A percentile compares a stretch with the other conserved stretches of the same genome.
Conservation (phyloP, 2,888 invertebrate genomes). For the Pammene fasciana region DNA sequence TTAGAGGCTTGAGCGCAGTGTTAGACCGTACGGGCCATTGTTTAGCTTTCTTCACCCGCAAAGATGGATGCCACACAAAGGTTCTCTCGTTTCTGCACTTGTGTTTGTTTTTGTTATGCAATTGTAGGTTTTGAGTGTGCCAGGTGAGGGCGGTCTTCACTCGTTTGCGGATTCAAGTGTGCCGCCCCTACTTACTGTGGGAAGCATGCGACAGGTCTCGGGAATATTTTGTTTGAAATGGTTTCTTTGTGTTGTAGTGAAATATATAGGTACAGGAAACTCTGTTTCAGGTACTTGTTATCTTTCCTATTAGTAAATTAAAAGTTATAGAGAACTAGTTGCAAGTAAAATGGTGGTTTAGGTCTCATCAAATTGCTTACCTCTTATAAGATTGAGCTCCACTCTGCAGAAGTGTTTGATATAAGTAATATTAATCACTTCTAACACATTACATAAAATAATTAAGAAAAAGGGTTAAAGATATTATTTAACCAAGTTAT, state of each 20-base stretch:
- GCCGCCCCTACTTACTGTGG: conserved; percentile 33
- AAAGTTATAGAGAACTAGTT: too few species aligned
- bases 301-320: background rate
- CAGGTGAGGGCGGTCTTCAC: conserved; percentile 64
- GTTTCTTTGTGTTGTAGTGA: background rate
- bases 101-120: conserved; percentile 81
- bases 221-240: conserved; percentile 6
- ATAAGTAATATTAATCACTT: too few species aligned
- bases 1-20: conserved; percentile 73
- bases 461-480: too few species aligned
- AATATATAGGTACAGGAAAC: background rate
- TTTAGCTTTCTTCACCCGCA: conserved; percentile 80
- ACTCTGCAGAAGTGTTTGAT: too few species aligned
- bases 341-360: too few species aligned
- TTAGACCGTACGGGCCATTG: conserved; percentile 74
- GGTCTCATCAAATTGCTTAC: too few species aligned
- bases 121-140: conserved; percentile 76
- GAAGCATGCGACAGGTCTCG: conserved; percentile 8
- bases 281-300: background rate
- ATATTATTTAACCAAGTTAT: background rate
- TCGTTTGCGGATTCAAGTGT: conserved; percentile 73
- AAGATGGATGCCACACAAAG: conserved; percentile 78
- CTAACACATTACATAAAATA: too few species aligned
- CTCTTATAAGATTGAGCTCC: too few species aligned
- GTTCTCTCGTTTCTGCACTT: conserved; percentile 74